Percentiles rank a stretch among this genome's conserved stretches.
These are phyloP conservation scores for Heterotis niloticus DNA, from an alignment of 2,113 vertebrate species.

Conservation along the genomic window DNA sequence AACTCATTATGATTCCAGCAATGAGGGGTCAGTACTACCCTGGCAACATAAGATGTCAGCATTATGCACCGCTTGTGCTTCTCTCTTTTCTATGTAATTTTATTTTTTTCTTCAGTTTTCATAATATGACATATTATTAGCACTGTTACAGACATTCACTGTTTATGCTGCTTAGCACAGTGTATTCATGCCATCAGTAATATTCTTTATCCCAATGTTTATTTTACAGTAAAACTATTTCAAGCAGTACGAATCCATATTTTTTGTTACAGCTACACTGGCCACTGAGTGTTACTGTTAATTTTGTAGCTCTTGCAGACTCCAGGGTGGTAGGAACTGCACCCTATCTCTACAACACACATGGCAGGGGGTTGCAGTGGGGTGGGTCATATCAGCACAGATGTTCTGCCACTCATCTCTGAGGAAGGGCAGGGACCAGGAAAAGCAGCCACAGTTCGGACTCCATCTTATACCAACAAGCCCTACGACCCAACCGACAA, in stretches of 20 bases:
- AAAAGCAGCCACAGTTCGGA: background rate
- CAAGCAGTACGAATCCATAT: too few species aligned
- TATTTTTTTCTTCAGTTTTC: background rate
- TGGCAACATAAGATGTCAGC: background rate
- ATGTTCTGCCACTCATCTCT: background rate
- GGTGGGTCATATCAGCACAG: slow-evolving; percentile 27
- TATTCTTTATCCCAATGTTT: background rate
- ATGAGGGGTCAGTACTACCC: background rate
- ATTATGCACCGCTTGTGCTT: too few species aligned
- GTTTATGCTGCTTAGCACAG: background rate
- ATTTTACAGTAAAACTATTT: too few species aligned
- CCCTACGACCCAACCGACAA: background rate
- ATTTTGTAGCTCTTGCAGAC: background rate
- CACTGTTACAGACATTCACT: background rate
- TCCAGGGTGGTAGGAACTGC: slow-evolving; percentile 11
- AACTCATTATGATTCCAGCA: background rate
- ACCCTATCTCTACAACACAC: slow-evolving; percentile 54
- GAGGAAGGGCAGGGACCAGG: background rate
- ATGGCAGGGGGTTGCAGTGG: slow-evolving; percentile 26
- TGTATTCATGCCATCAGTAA: background rate
- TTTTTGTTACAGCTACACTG: too few species aligned
- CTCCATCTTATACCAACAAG: background rate
- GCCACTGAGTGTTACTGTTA: background rate
- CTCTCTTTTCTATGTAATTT: background rate
- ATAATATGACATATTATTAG: background rate